Conservation (phyloP, 2,797 vertebrate genomes). For the Tauraco hartlaubi region DNA sequence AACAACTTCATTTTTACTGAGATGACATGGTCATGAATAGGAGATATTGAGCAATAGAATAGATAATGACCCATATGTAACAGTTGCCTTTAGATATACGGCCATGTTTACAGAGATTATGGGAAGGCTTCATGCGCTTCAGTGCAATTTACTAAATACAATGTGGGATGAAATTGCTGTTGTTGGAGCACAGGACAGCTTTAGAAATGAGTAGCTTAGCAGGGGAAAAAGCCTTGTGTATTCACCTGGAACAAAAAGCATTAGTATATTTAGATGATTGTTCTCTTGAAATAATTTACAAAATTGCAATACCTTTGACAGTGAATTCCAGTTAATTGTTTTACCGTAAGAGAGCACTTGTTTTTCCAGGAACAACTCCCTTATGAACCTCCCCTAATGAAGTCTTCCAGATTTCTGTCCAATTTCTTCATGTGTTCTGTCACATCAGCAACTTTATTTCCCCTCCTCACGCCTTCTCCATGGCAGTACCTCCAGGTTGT, state of each 20-base stretch:
- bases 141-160: slow-evolving; percentile 63
- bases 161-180: slow-evolving; percentile 55
- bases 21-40: slow-evolving; percentile 18
- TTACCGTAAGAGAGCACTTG: neutral
- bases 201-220: slow-evolving; percentile 16
- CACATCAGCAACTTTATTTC: neutral
- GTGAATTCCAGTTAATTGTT: slow-evolving; percentile 29
- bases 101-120: slow-evolving; percentile 25
- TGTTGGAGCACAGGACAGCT: slow-evolving; percentile 37
- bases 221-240: neutral
- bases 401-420: neutral
- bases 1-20: slow-evolving; percentile 61
- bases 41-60: slow-evolving; percentile 12
- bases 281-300: slow-evolving; percentile 52
- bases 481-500: neutral
- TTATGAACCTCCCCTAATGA: neutral
- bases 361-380: neutral
- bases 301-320: slow-evolving; percentile 14
- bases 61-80: slow-evolving; percentile 41
- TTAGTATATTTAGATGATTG: slow-evolving; percentile 27
- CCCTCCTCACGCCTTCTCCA: rapidly evolving
- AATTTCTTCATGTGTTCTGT: neutral
- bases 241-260: slow-evolving; percentile 36
- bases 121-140: slow-evolving; percentile 25
- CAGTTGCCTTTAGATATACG: slow-evolving; percentile 42